Evolutionary conservation across 2,113 vertebrate species (phyloP).

Genomic region (Ceyx margarethae): DNA sequence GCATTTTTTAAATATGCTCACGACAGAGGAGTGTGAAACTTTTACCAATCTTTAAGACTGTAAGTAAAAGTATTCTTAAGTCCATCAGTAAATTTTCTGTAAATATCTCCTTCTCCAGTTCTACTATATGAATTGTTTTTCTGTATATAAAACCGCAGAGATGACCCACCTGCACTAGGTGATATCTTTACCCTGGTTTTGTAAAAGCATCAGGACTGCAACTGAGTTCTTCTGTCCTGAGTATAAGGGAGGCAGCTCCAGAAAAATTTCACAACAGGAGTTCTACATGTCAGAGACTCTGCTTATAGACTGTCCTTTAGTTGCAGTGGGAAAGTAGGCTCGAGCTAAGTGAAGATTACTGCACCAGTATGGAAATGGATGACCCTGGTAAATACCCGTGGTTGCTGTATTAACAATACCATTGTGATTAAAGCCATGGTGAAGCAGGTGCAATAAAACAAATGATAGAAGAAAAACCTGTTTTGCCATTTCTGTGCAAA

Average conservation of each 20-base stretch:
- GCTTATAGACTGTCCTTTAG: not conserved
- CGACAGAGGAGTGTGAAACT: rapidly evolving
- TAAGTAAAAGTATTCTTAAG: not conserved
- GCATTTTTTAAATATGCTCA: not conserved
- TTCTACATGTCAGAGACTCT: not conserved
- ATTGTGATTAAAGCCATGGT: not conserved
- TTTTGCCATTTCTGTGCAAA: not conserved
- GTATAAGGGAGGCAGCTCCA: not conserved
- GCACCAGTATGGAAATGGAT: not conserved
- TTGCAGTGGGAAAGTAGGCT: not conserved
- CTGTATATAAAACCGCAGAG: not conserved
- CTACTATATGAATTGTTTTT: not conserved
- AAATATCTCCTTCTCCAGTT: not conserved
- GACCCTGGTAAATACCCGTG: not conserved
- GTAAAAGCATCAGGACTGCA: not conserved
- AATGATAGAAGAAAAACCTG: not conserved
- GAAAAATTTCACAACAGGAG: not conserved
- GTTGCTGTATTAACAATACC: not conserved
- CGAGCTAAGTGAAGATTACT: not conserved
- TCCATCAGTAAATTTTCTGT: not conserved
- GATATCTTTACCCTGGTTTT: not conserved
- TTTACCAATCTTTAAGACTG: not conserved
- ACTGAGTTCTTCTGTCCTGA: not conserved
- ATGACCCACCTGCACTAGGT: not conserved
- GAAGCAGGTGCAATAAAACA: not conserved